Percentiles rank a stretch among this genome's conserved stretches.
Evolutionary conservation across 2,113 vertebrate genomes (phyloP).

Genomic region (Upupa epops): DNA sequence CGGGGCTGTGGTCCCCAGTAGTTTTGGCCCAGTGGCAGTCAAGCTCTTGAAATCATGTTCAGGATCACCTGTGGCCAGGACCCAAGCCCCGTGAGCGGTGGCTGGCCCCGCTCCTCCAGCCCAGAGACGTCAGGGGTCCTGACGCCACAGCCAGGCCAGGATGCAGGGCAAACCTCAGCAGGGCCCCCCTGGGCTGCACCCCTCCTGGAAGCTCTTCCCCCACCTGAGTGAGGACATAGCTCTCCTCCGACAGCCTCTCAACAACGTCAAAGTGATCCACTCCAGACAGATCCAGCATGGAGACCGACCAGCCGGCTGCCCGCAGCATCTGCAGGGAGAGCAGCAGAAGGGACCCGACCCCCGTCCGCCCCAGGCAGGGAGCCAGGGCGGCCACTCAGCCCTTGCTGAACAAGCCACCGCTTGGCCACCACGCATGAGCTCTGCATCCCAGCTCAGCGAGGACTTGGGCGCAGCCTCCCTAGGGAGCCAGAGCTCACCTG

Average conservation of each 20-base stretch:
- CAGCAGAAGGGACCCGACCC: neutral
- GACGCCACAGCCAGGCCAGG: rapidly evolving
- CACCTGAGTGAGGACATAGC: constrained; percentile 73
- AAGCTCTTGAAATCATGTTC: constrained; percentile 62
- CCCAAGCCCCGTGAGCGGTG: neutral
- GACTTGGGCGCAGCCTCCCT: neutral
- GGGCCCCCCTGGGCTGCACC: neutral
- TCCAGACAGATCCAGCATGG: constrained; percentile 37
- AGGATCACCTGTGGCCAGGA: constrained; percentile 65
- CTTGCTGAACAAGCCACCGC: rapidly evolving
- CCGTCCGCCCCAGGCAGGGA: rapidly evolving
- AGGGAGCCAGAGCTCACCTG: constrained; percentile 69
- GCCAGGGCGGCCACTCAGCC: too few relatives aligned
- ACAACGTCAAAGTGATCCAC: constrained; percentile 79
- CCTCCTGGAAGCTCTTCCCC: neutral
- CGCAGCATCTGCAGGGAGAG: constrained; percentile 22
- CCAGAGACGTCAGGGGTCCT: neutral
- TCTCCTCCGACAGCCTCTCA: constrained; percentile 67
- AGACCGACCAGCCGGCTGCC: constrained; percentile 32
- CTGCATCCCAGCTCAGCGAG: rapidly evolving
- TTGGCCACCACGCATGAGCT: neutral
- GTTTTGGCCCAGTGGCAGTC: neutral
- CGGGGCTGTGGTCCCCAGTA: neutral
- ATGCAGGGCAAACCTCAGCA: rapidly evolving
- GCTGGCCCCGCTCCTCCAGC: neutral